Conservation (phyloP, 2,888 invertebrate species). For the Cetonia aurata region DNA sequence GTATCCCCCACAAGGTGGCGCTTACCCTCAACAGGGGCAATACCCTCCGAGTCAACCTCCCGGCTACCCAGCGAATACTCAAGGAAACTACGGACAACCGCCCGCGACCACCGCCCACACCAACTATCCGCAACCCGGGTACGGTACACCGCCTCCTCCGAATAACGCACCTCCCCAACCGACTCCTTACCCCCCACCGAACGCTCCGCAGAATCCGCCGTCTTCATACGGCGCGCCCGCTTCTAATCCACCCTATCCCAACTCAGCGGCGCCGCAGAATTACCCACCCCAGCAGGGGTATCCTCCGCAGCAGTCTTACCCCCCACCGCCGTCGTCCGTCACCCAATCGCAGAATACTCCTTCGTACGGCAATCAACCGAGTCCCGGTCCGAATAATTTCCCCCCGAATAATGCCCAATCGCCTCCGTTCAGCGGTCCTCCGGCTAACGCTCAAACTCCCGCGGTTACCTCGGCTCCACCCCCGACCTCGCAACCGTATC, state of each 20-base stretch:
- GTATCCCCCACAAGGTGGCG: conserved; percentile 77
- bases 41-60: conserved; percentile 78
- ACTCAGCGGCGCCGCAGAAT: conserved; percentile 57
- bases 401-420: conserved; percentile 69
- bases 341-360: conserved; percentile 72
- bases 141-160: conserved; percentile 65
- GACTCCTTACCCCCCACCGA: conserved; percentile 27
- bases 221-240: conserved; percentile 61
- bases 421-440: conserved; percentile 73
- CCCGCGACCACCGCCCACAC: conserved; percentile 71
- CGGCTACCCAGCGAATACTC: conserved; percentile 73
- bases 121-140: conserved; percentile 70
- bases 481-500: conserved; percentile 71
- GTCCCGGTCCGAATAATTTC: conserved; percentile 68
- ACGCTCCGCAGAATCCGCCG: conserved; percentile 57
- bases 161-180: conserved; percentile 56
- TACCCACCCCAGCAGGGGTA: conserved; percentile 68
- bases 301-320: conserved; percentile 71
- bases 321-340: conserved; percentile 67
- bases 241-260: conserved; percentile 62
- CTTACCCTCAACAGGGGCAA: conserved; percentile 75
- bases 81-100: conserved; percentile 74
- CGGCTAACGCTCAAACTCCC: conserved; percentile 65
- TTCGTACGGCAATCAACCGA: conserved; percentile 72
- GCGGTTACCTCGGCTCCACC: conserved; percentile 69